Evolutionary conservation across 2,888 invertebrate species (phyloP), one percentile per base, ranked within the genome.

Genomic region (Lasioglossum marginatum): DNA sequence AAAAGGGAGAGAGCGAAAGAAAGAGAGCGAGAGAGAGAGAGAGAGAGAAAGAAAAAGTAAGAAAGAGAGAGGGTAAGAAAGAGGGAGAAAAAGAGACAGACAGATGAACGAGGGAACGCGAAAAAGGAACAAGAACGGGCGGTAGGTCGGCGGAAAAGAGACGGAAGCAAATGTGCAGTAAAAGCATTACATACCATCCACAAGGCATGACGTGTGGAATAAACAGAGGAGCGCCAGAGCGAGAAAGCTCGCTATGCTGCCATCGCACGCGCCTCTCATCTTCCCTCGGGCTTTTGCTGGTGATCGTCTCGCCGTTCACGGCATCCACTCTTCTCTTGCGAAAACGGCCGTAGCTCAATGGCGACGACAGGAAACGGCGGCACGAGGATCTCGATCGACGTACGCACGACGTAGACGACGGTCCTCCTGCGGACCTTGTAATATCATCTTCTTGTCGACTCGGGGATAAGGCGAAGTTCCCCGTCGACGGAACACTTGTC

Each of bases 151-250:
- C n/a, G 34, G 4, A 66, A 72, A 40, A 74, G 76, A 60, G 76
- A 79, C 34, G 83, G 40, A 63, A 57, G 60, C n/a, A 43, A 79
- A 16, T 45, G 37, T 37, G 71, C 60, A 68, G 80, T 71, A 83
- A 83, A 80, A 86, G 37, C 66, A 76, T 75, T 83, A 90, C 92
- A 79, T 89, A 94, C 94, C 94, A 85, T 93, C 88, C 63, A 92
- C 93, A 81, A 92, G 88, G 73, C 82, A 90, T 85, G 92, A 92
- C 77, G 92, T 90, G 86, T 92, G 91, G 82, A 94, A 89, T 85
- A 93, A 89, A 87, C 89, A 92, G 89, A 93, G 91, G 85, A 93
- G 87, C 89, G 91, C 91, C 82, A 94, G 87, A 89, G 91, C 93
- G 87, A 93, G 86, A 76, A 93, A 87, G 82, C 92, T 92, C 92